phyloP scores from a whole-genome alignment of 2,113 vertebrate species.

The Salvelinus namaycush region DNA sequence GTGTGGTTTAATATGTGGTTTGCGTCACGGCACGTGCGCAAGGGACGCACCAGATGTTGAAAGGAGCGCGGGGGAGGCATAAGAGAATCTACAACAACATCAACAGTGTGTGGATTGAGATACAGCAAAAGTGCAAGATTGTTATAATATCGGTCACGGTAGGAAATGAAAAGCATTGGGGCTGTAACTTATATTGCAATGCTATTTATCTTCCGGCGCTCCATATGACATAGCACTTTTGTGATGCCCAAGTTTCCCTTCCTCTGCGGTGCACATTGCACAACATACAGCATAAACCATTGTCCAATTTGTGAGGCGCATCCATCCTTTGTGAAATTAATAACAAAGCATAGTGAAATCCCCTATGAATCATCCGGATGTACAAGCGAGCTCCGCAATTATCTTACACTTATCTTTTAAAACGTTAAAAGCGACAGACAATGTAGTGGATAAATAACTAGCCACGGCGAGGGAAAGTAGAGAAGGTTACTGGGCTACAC shows the following conservation, averaged over 20 bases:
- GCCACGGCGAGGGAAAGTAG: not conserved
- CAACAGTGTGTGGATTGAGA: slow-evolving; percentile 18
- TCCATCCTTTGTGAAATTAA: slow-evolving; percentile 2
- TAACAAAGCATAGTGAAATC: slow-evolving; percentile 18
- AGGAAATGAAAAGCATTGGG: not conserved
- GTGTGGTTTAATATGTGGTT: slow-evolving; percentile 10
- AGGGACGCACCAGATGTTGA: not conserved
- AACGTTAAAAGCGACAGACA: no score
- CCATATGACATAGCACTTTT: not conserved
- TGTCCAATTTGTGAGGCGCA: not conserved
- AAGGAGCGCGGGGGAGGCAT: not conserved
- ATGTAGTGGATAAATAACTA: not conserved
- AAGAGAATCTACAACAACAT: slow-evolving; percentile 7
- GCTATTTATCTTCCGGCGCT: not conserved
- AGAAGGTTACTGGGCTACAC: not conserved
- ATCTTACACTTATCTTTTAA: not conserved
- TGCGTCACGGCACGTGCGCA: not conserved
- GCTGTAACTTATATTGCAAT: not conserved
- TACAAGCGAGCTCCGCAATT: not conserved
- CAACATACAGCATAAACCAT: not conserved
- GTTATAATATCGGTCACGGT: not conserved
- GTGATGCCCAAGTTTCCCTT: not conserved
- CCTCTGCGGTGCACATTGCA: not conserved
- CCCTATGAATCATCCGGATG: slow-evolving; percentile 1
- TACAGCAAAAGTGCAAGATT: not conserved